phyloP scores from a whole-genome alignment of 2,797 vertebrate genomes.

The Cynodonichthys magdalenae region DNA sequence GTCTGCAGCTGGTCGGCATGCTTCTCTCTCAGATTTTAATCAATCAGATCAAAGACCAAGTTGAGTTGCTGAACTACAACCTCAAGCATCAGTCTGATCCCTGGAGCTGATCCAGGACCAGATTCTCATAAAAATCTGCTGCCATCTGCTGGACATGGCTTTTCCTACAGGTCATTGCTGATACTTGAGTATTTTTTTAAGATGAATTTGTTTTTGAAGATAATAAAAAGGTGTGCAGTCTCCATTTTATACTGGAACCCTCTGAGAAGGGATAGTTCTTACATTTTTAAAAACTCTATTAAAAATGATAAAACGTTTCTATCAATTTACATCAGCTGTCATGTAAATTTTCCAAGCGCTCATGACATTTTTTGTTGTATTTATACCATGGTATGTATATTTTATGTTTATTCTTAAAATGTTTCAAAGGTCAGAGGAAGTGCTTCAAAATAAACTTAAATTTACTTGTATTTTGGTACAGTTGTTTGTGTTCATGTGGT shows the following conservation, averaged over 20 bases:
- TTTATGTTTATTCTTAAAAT: neutral
- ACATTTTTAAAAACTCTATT: neutral
- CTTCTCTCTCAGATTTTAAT: conserved; percentile 90
- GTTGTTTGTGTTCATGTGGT: no score
- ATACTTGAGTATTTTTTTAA: neutral
- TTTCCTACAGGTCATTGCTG: neutral
- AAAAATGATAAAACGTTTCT: no score
- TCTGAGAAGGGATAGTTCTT: conserved; percentile 15
- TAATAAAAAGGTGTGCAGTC: neutral
- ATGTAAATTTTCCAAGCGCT: neutral
- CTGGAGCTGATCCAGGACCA: conserved; percentile 81
- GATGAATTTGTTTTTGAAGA: neutral
- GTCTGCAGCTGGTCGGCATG: conserved; percentile 90
- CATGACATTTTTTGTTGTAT: neutral
- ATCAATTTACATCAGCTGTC: neutral
- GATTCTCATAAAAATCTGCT: conserved; percentile 21
- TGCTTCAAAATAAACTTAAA: no score
- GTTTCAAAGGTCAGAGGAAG: no score
- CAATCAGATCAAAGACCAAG: conserved; percentile 91
- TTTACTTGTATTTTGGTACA: no score
- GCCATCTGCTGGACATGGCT: conserved; percentile 46
- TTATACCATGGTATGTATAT: neutral
- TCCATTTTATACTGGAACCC: neutral
- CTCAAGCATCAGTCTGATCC: conserved; percentile 84
- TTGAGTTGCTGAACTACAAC: conserved; percentile 91